phyloP scores from a whole-genome alignment of 2,113 vertebrate genomes.

The Rhea pennata region DNA sequence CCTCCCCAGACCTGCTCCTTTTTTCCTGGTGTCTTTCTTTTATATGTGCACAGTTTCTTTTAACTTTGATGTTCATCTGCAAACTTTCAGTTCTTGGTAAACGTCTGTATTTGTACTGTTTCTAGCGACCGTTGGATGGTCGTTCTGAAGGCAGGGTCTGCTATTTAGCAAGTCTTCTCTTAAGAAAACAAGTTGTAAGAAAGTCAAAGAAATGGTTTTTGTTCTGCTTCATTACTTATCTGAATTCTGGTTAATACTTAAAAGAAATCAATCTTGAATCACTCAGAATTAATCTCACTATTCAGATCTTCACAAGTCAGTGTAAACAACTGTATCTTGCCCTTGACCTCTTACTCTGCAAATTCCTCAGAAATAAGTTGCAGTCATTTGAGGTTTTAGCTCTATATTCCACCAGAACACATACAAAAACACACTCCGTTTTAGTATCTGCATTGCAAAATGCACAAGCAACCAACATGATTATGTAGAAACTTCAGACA shows the following conservation, averaged over 20 bases:
- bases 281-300: neutral
- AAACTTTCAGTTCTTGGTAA: neutral
- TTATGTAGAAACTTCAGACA: neutral
- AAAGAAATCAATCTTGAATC: neutral
- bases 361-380: neutral
- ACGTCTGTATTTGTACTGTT: neutral
- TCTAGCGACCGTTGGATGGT: neutral
- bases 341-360: neutral
- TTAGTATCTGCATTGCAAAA: neutral
- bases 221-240: neutral
- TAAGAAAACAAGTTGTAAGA: neutral
- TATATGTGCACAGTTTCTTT: neutral
- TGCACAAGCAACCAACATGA: neutral
- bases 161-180: neutral
- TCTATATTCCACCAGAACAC: neutral
- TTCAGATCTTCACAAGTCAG: neutral
- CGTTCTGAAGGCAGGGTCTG: neutral
- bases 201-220: neutral
- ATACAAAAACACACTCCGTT: fast-evolving
- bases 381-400: neutral
- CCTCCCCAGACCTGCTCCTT: neutral
- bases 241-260: neutral
- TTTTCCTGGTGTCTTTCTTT: neutral
- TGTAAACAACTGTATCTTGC: neutral
- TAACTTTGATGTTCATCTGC: neutral